Evolutionary conservation across 2,888 invertebrate species (phyloP).

Genomic region (Calliopum simillimum): DNA sequence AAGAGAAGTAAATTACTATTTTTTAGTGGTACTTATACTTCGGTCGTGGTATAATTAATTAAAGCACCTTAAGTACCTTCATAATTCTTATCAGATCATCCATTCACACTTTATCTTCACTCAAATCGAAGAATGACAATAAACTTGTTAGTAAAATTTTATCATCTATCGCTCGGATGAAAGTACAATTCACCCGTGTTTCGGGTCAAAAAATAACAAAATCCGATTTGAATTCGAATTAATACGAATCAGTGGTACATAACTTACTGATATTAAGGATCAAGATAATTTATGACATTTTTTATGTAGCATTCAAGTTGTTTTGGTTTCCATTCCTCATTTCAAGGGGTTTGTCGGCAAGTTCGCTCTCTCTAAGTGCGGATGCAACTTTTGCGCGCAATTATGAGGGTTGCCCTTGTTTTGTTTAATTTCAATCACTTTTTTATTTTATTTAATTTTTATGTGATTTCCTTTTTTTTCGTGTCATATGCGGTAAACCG

Average conservation of each 20-base stretch:
- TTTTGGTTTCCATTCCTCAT: neutral
- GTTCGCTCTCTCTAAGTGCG: neutral
- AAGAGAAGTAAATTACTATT: too few species aligned
- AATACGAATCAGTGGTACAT: neutral
- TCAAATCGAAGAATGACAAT: neutral
- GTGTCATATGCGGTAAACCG: constrained; percentile 42
- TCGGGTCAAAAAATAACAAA: constrained; percentile 1
- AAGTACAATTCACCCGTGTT: neutral
- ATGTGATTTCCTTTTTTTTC: constrained; percentile 27
- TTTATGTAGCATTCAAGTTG: neutral
- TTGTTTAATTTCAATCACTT: constrained; percentile 33
- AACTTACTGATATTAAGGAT: neutral
- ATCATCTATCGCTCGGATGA: neutral
- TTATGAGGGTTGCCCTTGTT: constrained; percentile 14
- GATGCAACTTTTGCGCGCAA: neutral
- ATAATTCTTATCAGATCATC: too few species aligned
- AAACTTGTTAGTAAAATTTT: constrained; percentile 5
- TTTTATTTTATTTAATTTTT: constrained; percentile 29
- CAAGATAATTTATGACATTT: constrained; percentile 9
- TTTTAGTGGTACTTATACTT: too few species aligned
- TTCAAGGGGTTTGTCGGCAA: neutral
- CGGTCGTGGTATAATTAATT: too few species aligned
- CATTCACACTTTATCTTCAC: too few species aligned
- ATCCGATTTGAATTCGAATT: constrained; percentile 16
- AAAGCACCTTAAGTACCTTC: too few species aligned